Evolutionary conservation across 2,797 vertebrate species (phyloP), one percentile per base, ranked within the genome.

Genomic region (Sebastes wilsoni): DNA sequence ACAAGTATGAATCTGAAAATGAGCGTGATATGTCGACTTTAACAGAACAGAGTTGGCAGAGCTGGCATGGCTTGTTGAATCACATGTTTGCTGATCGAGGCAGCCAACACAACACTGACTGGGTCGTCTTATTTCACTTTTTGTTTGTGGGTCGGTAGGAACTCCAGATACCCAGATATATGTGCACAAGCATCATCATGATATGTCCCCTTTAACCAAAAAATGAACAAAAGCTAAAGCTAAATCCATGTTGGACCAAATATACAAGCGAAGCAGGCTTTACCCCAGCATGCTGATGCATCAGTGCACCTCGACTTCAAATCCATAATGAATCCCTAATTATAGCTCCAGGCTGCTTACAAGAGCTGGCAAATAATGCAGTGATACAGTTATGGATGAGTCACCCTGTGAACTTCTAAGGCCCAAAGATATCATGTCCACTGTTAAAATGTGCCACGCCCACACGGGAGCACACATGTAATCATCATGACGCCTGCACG

Each of bases 241-340:
- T 32, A 10, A 14, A 65, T 64, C n/a, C 8, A 59, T 11, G 22
- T 18, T n/a, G 58, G 30, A 6, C 30, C n/a, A 9, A 49, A 59
- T 49, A 18, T 16, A 16, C 38, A 42, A 42, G 14, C 0, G 14
- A 5, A 10, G 9, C 66, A 64, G 59, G 49, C 28, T 58, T 6
- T 7, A 7, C 11, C 16, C 2, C 1, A 5, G n/a, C 11, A 3
- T 60, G 22, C 25, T 59, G 52, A 60, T 46, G 4, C 36, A 64
- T 64, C 30, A 62, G 12, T 49, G 27, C 23, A 30, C 25, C 62
- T 68, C 14, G 1, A 4, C 27, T 25, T 54, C 16, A 69, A 60
- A 76, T 82, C 62, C 69, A 76, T 76, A 69, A 65, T 13, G 52
- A 76, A 69, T 69, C 38, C 4, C 16, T 79, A 25, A 73, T 72